Base-by-base conservation (phyloP, 2,797 vertebrate genomes). In the Mus caroli region DNA sequence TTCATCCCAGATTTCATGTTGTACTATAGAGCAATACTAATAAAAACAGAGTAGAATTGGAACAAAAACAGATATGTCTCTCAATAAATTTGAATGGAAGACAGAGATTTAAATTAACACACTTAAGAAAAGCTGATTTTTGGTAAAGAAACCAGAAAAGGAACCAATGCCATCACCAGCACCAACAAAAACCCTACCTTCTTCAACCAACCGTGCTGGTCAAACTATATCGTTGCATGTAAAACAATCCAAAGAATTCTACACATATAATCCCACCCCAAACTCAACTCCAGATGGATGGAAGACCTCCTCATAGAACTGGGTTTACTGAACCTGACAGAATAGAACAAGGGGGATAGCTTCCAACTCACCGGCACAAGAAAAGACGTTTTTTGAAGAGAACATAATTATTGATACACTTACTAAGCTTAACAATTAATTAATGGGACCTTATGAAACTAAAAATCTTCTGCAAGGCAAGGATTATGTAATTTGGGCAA, bases 61-160 rank as follows among this genome's bases (percentile, higher is more conserved):
- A 1, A 14, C 20, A 58, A 58, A 56, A 58, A 0, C 20, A n/a
- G 1, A 54, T 54, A n/a, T 54, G 6, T 14, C 1, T 2, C 34
- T 80, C 12, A 22, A 8, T 37, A 80, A 34, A 56, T 40, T 82
- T 4, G 1, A 82, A 60, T 5, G 15, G n/a, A 78, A 54, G 28
- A 15, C 7, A 60, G 6, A 60, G 22, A 82, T 37, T 8, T 82
- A 40, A 58, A 60, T 60, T 14, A 8, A 82, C 7, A 24, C 7
- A 82, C 14, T 6, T 40, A 15, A 60, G 20, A 12, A 26, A 6
- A 52, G 24, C 54, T 28, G n/a, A 82, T 37, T 60, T 58, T 82
- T 40, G 13, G 22, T 60, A n/a, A 58, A 37, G 52, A 40, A 15
- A 26, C 3, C 20, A 82, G 34, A 40, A 69, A 62, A 28, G 9